Percentiles rank a stretch among this genome's conserved stretches.
Conservation (phyloP, 2,888 invertebrate genomes). For the Coelopa pilipes region DNA sequence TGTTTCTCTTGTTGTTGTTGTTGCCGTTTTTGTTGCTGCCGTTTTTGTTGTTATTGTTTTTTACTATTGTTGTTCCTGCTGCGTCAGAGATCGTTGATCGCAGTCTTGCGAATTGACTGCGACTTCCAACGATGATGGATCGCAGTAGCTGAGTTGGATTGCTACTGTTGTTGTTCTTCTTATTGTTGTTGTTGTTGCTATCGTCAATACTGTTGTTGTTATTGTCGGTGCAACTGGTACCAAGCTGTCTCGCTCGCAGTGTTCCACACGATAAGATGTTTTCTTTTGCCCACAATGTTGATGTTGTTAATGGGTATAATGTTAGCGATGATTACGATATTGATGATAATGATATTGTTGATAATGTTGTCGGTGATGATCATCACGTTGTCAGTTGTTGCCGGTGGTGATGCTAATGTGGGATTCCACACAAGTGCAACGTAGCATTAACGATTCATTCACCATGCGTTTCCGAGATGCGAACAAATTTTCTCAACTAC, state of each 20-base stretch:
- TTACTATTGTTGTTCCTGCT: background rate
- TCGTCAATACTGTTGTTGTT: too few species aligned
- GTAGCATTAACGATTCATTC: background rate
- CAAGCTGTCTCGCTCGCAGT: constrained; percentile 32
- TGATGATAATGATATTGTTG: background rate
- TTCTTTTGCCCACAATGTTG: constrained; percentile 8
- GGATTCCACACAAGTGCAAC: background rate
- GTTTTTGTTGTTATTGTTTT: background rate
- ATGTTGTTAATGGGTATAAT: background rate
- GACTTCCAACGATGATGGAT: background rate
- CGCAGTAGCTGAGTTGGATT: constrained; percentile 1
- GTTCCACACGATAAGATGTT: constrained; percentile 6
- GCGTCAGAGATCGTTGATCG: constrained; percentile 23
- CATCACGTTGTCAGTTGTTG: background rate
- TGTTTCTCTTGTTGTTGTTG: too few species aligned
- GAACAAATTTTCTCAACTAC: too few species aligned
- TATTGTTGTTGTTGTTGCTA: too few species aligned
- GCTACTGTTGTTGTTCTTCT: background rate
- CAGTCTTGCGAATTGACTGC: background rate
- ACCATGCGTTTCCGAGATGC: too few species aligned
- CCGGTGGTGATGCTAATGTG: too few species aligned
- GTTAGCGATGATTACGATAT: background rate
- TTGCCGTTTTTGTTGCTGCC: background rate
- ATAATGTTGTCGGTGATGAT: background rate
- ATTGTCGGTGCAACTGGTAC: constrained; percentile 19